Conservation (phyloP, 2,113 vertebrate species). For the Gallinago media region DNA sequence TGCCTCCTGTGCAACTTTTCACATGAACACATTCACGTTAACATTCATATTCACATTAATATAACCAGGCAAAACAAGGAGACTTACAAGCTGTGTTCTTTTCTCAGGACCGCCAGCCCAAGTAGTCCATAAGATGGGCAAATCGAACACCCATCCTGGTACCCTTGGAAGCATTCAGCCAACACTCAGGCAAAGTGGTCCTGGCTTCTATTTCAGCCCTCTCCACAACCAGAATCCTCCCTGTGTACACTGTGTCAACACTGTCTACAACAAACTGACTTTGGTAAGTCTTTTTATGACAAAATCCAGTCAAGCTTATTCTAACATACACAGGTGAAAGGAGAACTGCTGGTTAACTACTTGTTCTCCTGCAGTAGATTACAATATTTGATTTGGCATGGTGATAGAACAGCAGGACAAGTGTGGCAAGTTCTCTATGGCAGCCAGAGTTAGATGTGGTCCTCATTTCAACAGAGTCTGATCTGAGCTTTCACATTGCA, state of each 20-base stretch:
- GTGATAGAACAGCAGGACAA: background rate
- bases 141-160: fast-evolving
- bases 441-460: background rate
- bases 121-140: background rate
- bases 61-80: background rate
- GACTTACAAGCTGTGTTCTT: background rate
- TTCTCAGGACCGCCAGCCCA: background rate
- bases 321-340: background rate
- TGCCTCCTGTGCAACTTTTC: background rate
- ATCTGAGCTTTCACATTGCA: background rate
- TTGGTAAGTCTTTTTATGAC: fast-evolving
- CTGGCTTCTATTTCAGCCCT: background rate
- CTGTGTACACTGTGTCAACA: background rate
- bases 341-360: background rate
- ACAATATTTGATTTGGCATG: background rate
- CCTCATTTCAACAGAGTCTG: background rate
- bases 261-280: background rate
- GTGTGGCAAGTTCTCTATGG: background rate
- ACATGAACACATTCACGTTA: background rate
- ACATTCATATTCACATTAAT: background rate
- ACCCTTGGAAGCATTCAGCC: background rate
- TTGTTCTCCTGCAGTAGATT: background rate
- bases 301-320: background rate
- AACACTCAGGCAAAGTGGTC: background rate
- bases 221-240: background rate